Evolutionary conservation across 2,888 invertebrate species (phyloP).

Genomic region (Linnaemya vulpina): DNA sequence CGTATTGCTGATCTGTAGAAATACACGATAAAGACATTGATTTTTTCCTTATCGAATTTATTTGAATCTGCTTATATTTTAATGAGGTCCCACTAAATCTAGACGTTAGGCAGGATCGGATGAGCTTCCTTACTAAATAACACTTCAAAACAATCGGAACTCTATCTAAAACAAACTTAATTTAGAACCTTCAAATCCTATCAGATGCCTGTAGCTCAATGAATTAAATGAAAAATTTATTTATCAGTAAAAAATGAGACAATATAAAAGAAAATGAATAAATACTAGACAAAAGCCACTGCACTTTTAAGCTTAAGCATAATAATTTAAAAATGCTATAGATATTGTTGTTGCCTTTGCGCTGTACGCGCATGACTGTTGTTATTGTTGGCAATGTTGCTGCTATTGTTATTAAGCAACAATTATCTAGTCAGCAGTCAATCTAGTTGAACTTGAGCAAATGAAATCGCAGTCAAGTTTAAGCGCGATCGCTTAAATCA

Average conservation of each 20-base stretch:
- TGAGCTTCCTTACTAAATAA: too few species aligned
- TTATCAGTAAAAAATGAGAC: constrained; percentile 25
- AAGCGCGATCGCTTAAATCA: constrained; percentile 80
- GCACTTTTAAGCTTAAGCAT: constrained; percentile 55
- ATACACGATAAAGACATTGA: too few species aligned
- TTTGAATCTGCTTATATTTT: too few species aligned
- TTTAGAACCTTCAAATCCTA: not conserved
- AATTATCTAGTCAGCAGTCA: constrained; percentile 82
- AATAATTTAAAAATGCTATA: constrained; percentile 57
- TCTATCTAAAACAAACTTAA: not conserved
- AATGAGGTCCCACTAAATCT: too few species aligned
- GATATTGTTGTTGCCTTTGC: constrained; percentile 65
- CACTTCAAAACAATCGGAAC: too few species aligned
- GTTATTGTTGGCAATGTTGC: constrained; percentile 38
- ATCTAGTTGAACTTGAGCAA: constrained; percentile 80
- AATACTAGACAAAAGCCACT: constrained; percentile 59
- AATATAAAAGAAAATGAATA: constrained; percentile 48
- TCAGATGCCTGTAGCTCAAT: constrained; percentile 20
- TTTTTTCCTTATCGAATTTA: too few species aligned
- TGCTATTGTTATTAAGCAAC: constrained; percentile 75
- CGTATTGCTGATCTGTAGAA: too few species aligned
- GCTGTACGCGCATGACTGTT: constrained; percentile 69
- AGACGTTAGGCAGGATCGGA: too few species aligned
- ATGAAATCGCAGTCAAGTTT: constrained; percentile 68
- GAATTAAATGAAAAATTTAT: constrained; percentile 48